Evolutionary conservation across 2,797 vertebrate genomes (phyloP).

Genomic region (Semotilus atromaculatus): DNA sequence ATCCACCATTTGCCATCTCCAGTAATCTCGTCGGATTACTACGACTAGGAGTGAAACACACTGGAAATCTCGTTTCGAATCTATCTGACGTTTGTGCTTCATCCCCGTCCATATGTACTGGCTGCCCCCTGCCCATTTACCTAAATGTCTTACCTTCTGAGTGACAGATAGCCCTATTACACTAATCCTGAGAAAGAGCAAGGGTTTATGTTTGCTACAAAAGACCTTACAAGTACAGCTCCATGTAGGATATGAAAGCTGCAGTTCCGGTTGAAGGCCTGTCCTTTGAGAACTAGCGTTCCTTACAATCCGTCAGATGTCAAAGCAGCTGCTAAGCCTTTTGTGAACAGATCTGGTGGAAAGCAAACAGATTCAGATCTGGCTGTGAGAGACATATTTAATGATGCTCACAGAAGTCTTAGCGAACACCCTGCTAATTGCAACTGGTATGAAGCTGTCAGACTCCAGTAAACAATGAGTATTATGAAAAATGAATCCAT

Average conservation of each 20-base stretch:
- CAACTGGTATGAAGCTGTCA: neutral
- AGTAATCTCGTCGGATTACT: conserved; percentile 71
- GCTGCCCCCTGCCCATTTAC: conserved; percentile 27
- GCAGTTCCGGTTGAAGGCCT: conserved; percentile 34
- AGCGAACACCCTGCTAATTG: conserved; percentile 38
- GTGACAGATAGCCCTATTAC: conserved; percentile 56
- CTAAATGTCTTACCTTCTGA: conserved; percentile 52
- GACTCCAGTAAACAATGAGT: conserved; percentile 15
- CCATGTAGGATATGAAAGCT: conserved; percentile 47
- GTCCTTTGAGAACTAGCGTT: conserved; percentile 23
- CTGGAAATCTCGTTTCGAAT: conserved; percentile 64
- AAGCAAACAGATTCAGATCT: conserved; percentile 39
- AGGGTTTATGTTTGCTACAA: conserved; percentile 47
- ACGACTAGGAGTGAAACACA: conserved; percentile 59
- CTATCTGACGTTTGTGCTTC: conserved; percentile 45
- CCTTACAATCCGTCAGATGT: conserved; percentile 45
- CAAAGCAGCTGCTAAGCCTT: conserved; percentile 41
- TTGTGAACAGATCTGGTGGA: conserved; percentile 46
- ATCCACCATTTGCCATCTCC: conserved; percentile 70
- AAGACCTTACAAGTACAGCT: conserved; percentile 44
- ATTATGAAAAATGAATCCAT: neutral
- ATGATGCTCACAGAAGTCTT: conserved; percentile 27
- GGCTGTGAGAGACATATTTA: conserved; percentile 25
- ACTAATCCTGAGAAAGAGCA: conserved; percentile 51
- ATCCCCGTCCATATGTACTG: conserved; percentile 52